phyloP scores from a whole-genome alignment of 1,140 invertebrate species.

The Aricia agestis region DNA sequence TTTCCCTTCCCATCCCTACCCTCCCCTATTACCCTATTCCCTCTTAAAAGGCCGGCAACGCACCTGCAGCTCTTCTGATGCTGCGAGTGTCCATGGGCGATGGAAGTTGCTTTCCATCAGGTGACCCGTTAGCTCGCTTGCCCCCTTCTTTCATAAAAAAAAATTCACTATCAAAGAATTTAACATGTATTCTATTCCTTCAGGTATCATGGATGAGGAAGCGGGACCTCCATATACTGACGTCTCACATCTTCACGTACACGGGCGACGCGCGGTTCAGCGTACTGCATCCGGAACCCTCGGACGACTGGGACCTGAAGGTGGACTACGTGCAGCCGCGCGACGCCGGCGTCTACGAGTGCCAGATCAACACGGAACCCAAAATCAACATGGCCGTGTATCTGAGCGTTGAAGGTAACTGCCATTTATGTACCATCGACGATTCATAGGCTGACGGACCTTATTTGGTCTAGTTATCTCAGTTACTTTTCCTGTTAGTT shows the following conservation, averaged over 20 bases:
- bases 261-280: slow-evolving; percentile 91
- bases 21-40: no score
- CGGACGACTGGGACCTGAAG: slow-evolving; percentile 94
- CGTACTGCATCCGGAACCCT: slow-evolving; percentile 87
- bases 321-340: slow-evolving; percentile 90
- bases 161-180: neutral
- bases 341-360: slow-evolving; percentile 93
- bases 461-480: no score
- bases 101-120: no score
- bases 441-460: no score
- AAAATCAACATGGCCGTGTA: slow-evolving; percentile 89
- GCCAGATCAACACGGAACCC: slow-evolving; percentile 89
- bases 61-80: no score
- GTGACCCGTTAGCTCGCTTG: no score
- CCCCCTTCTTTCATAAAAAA: no score
- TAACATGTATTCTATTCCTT: slow-evolving; percentile 23
- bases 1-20: no score
- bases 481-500: no score
- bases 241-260: slow-evolving; percentile 90
- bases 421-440: no score
- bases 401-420: slow-evolving; percentile 86
- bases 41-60: no score
- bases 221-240: slow-evolving; percentile 91
- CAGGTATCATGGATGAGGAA: slow-evolving; percentile 96
- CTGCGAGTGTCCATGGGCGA: no score